A percentile compares a stretch with the other conserved stretches of the same genome.
Evolutionary conservation across 1,140 invertebrate species (phyloP).

Genomic region (Diachasma alloeum): DNA sequence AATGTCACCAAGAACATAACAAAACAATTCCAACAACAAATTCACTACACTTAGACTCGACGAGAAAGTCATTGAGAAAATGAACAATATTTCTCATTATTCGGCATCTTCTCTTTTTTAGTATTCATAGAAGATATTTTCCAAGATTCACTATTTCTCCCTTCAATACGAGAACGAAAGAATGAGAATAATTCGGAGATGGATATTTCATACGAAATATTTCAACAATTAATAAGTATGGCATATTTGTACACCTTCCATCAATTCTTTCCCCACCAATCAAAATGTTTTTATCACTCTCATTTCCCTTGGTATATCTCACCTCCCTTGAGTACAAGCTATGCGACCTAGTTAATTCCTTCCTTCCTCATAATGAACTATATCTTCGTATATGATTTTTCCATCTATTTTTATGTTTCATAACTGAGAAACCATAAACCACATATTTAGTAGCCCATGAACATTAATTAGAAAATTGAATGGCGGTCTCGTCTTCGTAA

Average conservation of each 20-base stretch:
- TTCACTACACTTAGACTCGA: too few relatives aligned
- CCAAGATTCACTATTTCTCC: too few relatives aligned
- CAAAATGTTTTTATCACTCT: neutral
- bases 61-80: too few relatives aligned
- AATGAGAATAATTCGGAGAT: neutral
- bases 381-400: neutral
- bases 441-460: neutral
- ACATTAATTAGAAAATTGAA: slow-evolving; percentile 26
- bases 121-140: too few relatives aligned
- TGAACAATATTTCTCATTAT: too few relatives aligned
- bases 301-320: neutral
- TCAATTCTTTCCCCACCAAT: neutral
- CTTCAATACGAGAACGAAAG: neutral
- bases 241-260: neutral
- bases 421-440: slow-evolving; percentile 1
- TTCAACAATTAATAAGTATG: neutral
- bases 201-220: neutral
- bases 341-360: neutral
- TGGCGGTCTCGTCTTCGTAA: neutral
- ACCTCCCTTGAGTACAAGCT: neutral
- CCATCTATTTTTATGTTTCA: neutral
- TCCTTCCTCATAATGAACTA: neutral
- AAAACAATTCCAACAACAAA: too few relatives aligned
- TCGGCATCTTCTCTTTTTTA: too few relatives aligned
- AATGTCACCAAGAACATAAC: too few relatives aligned